Evolutionary conservation across 2,888 invertebrate genomes (phyloP), one percentile per base, ranked within the genome.

Genomic region (Athalia rosae): DNA sequence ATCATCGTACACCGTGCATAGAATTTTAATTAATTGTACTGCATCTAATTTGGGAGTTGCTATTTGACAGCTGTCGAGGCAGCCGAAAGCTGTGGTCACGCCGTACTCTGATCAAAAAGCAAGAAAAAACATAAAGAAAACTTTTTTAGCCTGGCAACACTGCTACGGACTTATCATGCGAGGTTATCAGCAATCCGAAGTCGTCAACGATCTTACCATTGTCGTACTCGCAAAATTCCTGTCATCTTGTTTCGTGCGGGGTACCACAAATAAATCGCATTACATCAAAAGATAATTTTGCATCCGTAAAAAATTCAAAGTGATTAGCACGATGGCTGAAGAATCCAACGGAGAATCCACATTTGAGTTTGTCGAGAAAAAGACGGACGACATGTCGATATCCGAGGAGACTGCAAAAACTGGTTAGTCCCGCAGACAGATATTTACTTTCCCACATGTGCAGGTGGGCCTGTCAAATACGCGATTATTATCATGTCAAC

Each of bases 341-440:
- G 89, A 89, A 82, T 88, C 87, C 11, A 89, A 87, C 79, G 88
- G 88, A 66, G 89, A 89, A 82, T 88, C 87, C 15, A 88, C 88
- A 43, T 89, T 89, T 77, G 89, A 89, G 83, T 89, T 89, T 79
- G 86, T 89, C 6, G 89, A 89, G 73, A 87, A 87, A 79, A 88
- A 86, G 79, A 77, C 84, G 4, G 89, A 89, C 50, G 88, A 89
- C n/a, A 79, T 78, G 48, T 50, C 82, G 28, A 77, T 83, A 71
- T 81, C 85, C 61, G 85, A 83, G 13, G 87, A 87, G 59, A 78
- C 85, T 50, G 78, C 78, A 9, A 89, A 87, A 80, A 84, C 84
- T 84, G 89, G 89, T 88, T 79, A 83, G 85, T 79, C 62, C 77
- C 59, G 47, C 67, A 15, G 61, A 67, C 47, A 11, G 13, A 45